Percentiles rank a stretch among this genome's conserved stretches.
Conservation (phyloP, 2,888 invertebrate species). For the Oscheius sp. region DNA sequence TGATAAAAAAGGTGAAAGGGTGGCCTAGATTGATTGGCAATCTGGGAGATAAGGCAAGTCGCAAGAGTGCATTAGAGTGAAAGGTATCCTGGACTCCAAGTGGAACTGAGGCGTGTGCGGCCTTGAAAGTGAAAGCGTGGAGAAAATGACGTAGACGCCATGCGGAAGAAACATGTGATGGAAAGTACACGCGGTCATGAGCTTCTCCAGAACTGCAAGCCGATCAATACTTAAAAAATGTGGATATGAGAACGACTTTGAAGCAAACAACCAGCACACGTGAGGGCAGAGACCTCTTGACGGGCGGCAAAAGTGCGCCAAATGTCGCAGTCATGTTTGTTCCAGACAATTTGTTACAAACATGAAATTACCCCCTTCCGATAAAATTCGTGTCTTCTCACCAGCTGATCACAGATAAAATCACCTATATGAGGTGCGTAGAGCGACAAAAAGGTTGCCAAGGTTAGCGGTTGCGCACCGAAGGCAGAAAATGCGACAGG, state of each 20-base stretch:
- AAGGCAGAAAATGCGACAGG: conserved; percentile 21
- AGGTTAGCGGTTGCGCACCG: conserved; percentile 25
- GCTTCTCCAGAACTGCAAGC: too few species aligned
- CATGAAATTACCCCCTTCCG: background rate
- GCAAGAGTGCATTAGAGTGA: conserved; percentile 15
- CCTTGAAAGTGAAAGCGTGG: background rate
- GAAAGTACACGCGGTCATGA: conserved; percentile 1
- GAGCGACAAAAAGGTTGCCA: conserved; percentile 14
- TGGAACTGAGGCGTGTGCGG: too few species aligned
- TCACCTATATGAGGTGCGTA: background rate
- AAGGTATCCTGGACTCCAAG: background rate
- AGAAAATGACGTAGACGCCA: conserved; percentile 14
- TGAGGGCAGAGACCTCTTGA: conserved; percentile 6
- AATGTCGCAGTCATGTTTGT: background rate
- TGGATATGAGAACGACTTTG: conserved; percentile 1
- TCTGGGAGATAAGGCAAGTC: conserved; percentile 9
- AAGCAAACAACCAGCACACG: conserved; percentile 10
- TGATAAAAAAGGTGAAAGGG: background rate
- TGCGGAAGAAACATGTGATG: conserved; percentile 28
- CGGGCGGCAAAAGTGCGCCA: background rate
- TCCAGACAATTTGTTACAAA: background rate
- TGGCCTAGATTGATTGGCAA: conserved; percentile 18
- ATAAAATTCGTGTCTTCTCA: background rate
- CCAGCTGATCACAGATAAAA: conserved; percentile 17
- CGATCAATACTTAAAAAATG: background rate